These are phyloP conservation scores for Syrphus vitripennis DNA, from an alignment of 2,888 invertebrate genomes.

Conservation along the genomic window DNA sequence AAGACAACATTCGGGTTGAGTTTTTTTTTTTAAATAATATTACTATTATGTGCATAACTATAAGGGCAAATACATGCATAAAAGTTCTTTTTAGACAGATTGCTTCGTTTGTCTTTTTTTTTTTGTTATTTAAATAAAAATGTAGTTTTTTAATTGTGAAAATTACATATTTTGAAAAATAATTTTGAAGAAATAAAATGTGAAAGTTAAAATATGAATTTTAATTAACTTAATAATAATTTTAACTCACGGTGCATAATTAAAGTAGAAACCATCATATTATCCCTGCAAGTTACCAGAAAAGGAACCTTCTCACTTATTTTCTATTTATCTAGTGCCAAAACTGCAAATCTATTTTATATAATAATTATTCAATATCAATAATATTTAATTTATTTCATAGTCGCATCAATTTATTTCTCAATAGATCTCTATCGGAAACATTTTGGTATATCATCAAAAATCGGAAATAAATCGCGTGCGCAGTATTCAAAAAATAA, in stretches of 20 bases:
- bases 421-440: not conserved
- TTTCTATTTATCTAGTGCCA: conserved; percentile 49
- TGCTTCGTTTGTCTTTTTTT: not conserved
- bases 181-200: not conserved
- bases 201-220: not conserved
- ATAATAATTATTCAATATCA: conserved; percentile 3
- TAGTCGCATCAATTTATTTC: not conserved
- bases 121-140: too few relatives aligned
- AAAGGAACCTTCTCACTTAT: not conserved
- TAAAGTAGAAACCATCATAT: not conserved
- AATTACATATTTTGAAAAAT: not conserved
- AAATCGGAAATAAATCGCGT: conserved; percentile 1
- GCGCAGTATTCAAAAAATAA: conserved; percentile 5
- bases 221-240: not conserved
- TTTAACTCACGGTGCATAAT: conserved; percentile 21
- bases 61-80: too few relatives aligned
- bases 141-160: not conserved
- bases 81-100: too few relatives aligned
- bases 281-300: conserved; percentile 17
- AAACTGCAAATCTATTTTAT: conserved; percentile 26
- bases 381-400: not conserved
- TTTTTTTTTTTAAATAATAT: too few relatives aligned
- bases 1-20: not conserved
- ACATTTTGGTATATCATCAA: conserved; percentile 6
- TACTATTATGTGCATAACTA: too few relatives aligned